These are phyloP conservation scores for Enteromius afrohamiltoni DNA, from an alignment of 2,797 vertebrate genomes.

Conservation along the genomic window DNA sequence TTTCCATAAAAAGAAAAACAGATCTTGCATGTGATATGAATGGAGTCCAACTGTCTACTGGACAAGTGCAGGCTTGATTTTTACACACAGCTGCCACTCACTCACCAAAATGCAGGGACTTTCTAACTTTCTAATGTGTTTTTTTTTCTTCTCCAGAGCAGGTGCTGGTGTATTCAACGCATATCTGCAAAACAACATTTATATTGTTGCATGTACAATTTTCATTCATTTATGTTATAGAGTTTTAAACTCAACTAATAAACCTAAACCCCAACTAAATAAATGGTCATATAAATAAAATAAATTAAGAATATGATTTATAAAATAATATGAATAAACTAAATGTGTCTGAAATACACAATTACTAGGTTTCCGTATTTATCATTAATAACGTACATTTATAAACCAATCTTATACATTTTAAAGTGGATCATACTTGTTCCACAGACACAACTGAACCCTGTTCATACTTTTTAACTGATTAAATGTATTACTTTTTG, in stretches of 20 bases:
- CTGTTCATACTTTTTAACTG: background rate
- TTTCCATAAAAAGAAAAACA: conserved; percentile 28
- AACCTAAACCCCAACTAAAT: background rate
- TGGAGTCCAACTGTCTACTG: conserved; percentile 23
- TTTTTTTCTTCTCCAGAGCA: conserved; percentile 6
- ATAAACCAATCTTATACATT: background rate
- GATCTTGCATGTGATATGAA: conserved; percentile 19
- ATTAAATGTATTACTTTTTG: background rate
- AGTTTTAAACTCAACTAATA: background rate
- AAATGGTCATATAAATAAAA: background rate
- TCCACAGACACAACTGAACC: background rate
- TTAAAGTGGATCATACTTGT: background rate
- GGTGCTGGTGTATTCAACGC: conserved; percentile 4
- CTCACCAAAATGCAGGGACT: conserved; percentile 45
- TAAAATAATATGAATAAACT: background rate
- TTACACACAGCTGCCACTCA: conserved; percentile 31
- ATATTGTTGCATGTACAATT: background rate
- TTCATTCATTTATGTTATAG: background rate
- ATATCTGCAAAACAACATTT: background rate
- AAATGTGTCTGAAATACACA: conserved; percentile 4
- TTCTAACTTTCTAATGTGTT: conserved; percentile 50
- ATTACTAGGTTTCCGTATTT: background rate
- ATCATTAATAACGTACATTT: background rate
- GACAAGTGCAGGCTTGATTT: conserved; percentile 68
- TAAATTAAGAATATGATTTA: background rate